phyloP scores from a whole-genome alignment of 2,797 vertebrate genomes.

The Eleutherodactylus coqui region DNA sequence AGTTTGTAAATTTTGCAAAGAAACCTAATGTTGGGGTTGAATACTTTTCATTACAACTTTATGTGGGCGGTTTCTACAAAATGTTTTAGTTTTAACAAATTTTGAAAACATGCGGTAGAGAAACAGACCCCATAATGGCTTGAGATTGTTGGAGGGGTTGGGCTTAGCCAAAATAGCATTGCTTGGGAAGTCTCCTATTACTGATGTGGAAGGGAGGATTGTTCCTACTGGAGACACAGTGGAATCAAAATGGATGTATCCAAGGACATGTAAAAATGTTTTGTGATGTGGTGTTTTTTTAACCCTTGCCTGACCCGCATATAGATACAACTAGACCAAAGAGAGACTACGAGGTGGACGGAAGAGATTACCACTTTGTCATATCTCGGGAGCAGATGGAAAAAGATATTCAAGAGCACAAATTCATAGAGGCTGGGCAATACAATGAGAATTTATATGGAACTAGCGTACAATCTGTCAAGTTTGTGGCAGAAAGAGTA shows the following conservation, averaged over 20 bases:
- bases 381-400: constrained; percentile 97
- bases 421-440: constrained; percentile 98
- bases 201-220: no score
- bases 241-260: background rate
- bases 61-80: no score
- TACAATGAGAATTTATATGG: constrained; percentile 98
- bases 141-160: no score
- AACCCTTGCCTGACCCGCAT: constrained; percentile 10
- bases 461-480: constrained; percentile 95
- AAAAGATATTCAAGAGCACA: constrained; percentile 98
- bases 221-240: background rate
- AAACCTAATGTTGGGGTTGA: no score
- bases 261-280: background rate
- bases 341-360: constrained; percentile 94
- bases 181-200: no score
- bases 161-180: no score
- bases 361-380: constrained; percentile 97
- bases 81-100: no score
- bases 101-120: no score
- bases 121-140: no score
- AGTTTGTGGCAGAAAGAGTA: constrained; percentile 97
- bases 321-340: constrained; percentile 92
- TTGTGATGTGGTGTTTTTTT: background rate
- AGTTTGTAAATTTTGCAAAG: no score
- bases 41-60: no score